Base-by-base conservation (phyloP, 2,888 invertebrate species). In the Hartigia nigra region DNA sequence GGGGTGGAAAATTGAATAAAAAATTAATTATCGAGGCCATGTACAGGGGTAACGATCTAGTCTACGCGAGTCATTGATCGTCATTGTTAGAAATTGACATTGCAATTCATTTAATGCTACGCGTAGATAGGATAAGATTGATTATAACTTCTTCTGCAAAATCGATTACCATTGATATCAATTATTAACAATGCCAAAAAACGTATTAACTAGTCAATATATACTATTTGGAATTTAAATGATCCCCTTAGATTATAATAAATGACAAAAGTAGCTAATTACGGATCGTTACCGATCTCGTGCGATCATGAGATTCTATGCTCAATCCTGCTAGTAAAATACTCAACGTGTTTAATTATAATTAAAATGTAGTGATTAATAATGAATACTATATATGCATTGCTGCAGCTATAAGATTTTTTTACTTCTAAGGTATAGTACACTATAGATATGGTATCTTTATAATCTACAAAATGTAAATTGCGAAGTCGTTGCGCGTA, bases 31-130 rank as follows among this genome's bases (percentile, higher is more conserved):
- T 91, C 81, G 91, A 91, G 74, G 88, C 91, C n/a, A 88, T 90
- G 85, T 91, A 90, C 81, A 90, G 90, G 36, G 91, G 91, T 12
- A 85, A 85, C 74, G 87, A 91, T 86, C 87, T 91, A 75, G 85
- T 88, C 78, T 91, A 91, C 78, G 85, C 82, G 31, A 86, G 82
- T 81, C 86, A 88, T 69, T 86, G 88, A 88, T 83, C 23, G 31
- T 78, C n/a, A 12, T 75, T 55, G 23, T 55, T 23, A 55, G 9
- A 55, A 55, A 55, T 55, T 23, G 55, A 55, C 14, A 55, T 23
- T 23, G 55, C 23, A 55, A 55, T 23, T 55, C 55, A 55, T 55
- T 23, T 2, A 55, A 23, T 55, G 55, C 55, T 23, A 55, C 55
- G 23, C 55, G 55, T 55, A 55, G 55, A 55, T 55, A 55, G 55